Evolutionary conservation across 1,140 invertebrate genomes (phyloP), one percentile per base, ranked within the genome.

Genomic region (Procambarus clarkii): DNA sequence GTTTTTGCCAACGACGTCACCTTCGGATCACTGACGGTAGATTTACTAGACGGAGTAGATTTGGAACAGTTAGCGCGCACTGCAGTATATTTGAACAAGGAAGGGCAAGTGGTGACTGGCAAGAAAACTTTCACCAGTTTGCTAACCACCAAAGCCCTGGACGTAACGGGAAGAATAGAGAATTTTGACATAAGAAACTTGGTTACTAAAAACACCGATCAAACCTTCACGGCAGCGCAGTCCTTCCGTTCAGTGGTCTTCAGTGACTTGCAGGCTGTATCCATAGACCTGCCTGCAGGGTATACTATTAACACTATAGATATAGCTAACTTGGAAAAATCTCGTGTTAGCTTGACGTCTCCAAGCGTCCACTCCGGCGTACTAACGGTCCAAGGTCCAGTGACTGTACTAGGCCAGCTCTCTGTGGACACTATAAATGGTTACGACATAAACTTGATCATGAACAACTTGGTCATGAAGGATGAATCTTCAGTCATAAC

Each of bases 21-120:
- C 4, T 89, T 89, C 50, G 74, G 80, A n/a, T 69, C 78, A 2
- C 24, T 81, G n/a, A 89, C 48, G 2, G 80, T 82, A 2, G 74
- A 44, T 34, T 13, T 77, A 15, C 24, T 87, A 24, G 87, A 50
- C 44, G 87, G 87, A 1, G 46, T 89, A 2, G 69, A 89, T n/a
- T 54, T 89, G 44, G 80, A 89, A 0, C n/a, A 82, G 13, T 58
- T 89, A 4, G 79, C 74, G 4, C 7, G 71, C 3, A 76, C 76
- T 1, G 79, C 87, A 24, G 60, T 89, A 45, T 89, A 89, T 78
- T 46, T 89, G 64, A 76, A 89, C 50, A 89, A 83, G 48, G 21
- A 48, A 11, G 60, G 64, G 11, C 87, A 89, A 69, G 34, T 79
- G 21, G 87, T 89, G 1, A n/a, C 7, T 11, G 87, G 87, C 21